Conservation (phyloP, 2,888 invertebrate species). For the Iphiclides podalirius region DNA sequence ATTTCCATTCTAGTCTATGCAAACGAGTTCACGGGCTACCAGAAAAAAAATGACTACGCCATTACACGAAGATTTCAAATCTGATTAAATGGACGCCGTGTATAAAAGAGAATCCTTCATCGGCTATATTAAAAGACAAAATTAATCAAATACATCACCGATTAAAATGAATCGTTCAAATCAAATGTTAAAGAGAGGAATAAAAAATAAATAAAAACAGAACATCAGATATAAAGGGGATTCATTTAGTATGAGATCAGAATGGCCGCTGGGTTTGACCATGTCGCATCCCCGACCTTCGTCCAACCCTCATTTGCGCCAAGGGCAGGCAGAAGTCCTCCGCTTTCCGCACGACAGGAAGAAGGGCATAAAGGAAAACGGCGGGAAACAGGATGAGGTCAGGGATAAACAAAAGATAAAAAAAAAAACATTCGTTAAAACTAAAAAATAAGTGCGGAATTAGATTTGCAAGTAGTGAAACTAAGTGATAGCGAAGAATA, state of each 20-base stretch:
- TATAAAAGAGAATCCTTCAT: too few relatives aligned
- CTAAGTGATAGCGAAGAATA: constrained; percentile 8
- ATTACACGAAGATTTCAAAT: not conserved
- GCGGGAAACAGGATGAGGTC: constrained; percentile 43
- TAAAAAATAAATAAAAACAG: constrained; percentile 35
- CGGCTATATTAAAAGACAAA: too few relatives aligned
- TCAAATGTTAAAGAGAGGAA: too few relatives aligned
- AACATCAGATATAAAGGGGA: constrained; percentile 42
- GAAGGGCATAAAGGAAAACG: constrained; percentile 34
- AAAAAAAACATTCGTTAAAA: constrained; percentile 24
- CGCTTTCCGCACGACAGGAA: constrained; percentile 42
- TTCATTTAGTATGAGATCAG: constrained; percentile 54
- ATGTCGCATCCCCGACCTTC: constrained; percentile 46
- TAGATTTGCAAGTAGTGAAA: constrained; percentile 18
- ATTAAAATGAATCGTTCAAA: too few relatives aligned
- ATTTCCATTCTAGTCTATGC: constrained; percentile 33
- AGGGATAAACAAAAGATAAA: constrained; percentile 33
- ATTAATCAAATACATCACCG: too few relatives aligned
- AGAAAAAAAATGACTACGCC: not conserved
- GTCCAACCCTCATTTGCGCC: constrained; percentile 30
- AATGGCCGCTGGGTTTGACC: constrained; percentile 52
- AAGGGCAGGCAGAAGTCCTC: constrained; percentile 41
- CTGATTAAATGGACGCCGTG: not conserved
- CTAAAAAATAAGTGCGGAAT: constrained; percentile 25
- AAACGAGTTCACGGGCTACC: not conserved